Percentiles rank a stretch among this genome's conserved stretches.
These are phyloP conservation scores for Sylvilagus bachmani DNA, from an alignment of 2,113 vertebrate genomes.

Conservation along the genomic window DNA sequence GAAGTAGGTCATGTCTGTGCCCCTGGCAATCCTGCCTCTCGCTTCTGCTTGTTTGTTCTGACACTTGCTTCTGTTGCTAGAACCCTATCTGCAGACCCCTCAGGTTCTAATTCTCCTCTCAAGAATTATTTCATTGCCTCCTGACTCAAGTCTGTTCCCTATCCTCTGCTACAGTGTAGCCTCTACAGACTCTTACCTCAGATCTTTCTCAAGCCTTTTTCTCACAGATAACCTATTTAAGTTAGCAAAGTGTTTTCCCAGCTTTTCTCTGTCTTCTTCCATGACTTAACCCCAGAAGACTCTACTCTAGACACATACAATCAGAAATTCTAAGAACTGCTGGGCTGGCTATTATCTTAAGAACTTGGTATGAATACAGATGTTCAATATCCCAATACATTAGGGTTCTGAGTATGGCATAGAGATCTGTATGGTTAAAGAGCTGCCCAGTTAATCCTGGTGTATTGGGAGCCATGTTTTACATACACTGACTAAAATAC, in stretches of 20 bases:
- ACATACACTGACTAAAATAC: background rate
- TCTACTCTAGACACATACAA: background rate
- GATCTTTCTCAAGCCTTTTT: background rate
- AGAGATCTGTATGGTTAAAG: background rate
- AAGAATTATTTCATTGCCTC: background rate
- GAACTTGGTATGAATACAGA: conserved; percentile 1
- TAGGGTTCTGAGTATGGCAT: background rate
- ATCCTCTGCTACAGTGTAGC: background rate
- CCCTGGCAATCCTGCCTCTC: background rate
- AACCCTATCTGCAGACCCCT: background rate
- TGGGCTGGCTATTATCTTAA: background rate
- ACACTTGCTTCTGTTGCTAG: background rate
- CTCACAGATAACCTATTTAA: background rate
- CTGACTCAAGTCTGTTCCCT: background rate
- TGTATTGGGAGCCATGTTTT: background rate
- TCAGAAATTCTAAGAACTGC: background rate
- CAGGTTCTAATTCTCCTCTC: background rate
- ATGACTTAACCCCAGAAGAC: background rate
- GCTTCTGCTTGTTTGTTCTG: background rate
- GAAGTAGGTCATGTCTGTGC: background rate
- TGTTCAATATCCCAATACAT: background rate
- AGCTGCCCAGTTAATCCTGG: background rate
- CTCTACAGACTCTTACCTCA: background rate
- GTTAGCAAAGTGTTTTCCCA: too few relatives aligned
- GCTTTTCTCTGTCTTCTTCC: background rate